phyloP scores from a whole-genome alignment of 2,888 invertebrate genomes.

The Amblyjoppa proteus region DNA sequence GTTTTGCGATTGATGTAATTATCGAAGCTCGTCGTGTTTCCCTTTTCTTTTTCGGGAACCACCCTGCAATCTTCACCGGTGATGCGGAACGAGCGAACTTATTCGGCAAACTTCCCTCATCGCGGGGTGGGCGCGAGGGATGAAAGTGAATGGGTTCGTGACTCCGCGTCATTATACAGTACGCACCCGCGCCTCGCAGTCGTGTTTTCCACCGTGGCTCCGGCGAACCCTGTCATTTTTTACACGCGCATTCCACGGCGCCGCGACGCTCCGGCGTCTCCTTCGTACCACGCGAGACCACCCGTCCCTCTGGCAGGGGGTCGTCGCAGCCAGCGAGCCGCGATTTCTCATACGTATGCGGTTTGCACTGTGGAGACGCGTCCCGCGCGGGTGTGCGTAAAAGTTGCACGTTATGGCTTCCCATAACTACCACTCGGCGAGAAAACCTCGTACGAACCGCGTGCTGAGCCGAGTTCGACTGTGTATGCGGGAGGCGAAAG shows the following conservation, averaged over 20 bases:
- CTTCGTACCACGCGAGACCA: constrained; percentile 43
- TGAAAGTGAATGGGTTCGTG: constrained; percentile 50
- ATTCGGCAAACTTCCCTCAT: constrained; percentile 52
- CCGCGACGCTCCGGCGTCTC: constrained; percentile 68
- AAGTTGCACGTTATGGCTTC: constrained; percentile 69
- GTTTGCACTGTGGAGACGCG: neutral
- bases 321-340: constrained; percentile 30
- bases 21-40: neutral
- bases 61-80: constrained; percentile 39
- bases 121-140: constrained; percentile 9
- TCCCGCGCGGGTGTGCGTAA: constrained; percentile 20
- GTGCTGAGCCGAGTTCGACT: neutral
- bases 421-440: constrained; percentile 66
- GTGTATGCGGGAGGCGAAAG: neutral
- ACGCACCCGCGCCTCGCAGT: constrained; percentile 54
- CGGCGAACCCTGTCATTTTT: constrained; percentile 77
- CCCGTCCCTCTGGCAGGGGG: constrained; percentile 28
- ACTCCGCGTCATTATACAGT: constrained; percentile 60
- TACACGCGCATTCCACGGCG: constrained; percentile 73
- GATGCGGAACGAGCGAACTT: constrained; percentile 33
- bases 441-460: constrained; percentile 16
- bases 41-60: neutral
- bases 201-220: constrained; percentile 33
- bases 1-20: neutral
- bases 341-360: constrained; percentile 37